These are phyloP conservation scores for Epinephelus awoara DNA, from an alignment of 2,797 vertebrate species.

Conservation along the genomic window DNA sequence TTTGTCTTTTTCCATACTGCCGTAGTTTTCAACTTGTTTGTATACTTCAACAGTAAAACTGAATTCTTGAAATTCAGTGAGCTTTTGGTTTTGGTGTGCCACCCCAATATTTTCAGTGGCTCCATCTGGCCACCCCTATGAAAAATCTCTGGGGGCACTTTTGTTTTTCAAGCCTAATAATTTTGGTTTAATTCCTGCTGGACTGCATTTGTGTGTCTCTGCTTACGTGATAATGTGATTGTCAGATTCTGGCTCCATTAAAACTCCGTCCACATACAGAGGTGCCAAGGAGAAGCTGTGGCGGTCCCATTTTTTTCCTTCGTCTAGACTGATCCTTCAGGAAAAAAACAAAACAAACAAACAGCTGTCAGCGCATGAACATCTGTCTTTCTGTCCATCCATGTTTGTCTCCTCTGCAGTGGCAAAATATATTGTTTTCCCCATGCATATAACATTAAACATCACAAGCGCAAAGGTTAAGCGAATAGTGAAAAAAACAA, in stretches of 20 bases:
- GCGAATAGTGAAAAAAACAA: constrained; percentile 35
- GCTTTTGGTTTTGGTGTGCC: too few relatives aligned
- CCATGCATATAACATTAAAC: constrained; percentile 30
- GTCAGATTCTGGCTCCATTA: constrained; percentile 95
- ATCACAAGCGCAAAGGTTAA: constrained; percentile 16
- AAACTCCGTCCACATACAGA: constrained; percentile 95
- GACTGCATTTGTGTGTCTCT: constrained; percentile 47
- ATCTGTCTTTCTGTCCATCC: constrained; percentile 35
- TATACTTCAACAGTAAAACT: too few relatives aligned
- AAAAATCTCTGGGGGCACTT: too few relatives aligned
- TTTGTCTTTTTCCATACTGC: too few relatives aligned
- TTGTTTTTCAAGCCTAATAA: constrained; percentile 25
- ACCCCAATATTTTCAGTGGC: too few relatives aligned
- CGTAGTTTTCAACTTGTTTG: too few relatives aligned
- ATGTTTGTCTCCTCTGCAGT: constrained; percentile 18
- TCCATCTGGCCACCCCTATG: too few relatives aligned
- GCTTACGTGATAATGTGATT: constrained; percentile 98
- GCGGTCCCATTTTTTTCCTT: constrained; percentile 94
- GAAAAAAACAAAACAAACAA: constrained; percentile 33
- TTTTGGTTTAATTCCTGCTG: constrained; percentile 41
- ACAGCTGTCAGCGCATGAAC: constrained; percentile 45
- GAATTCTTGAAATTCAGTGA: too few relatives aligned
- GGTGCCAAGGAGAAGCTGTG: constrained; percentile 94
- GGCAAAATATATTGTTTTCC: constrained; percentile 34
- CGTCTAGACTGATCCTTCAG: constrained; percentile 95